A percentile compares a stretch with the other conserved stretches of the same genome.
These are phyloP conservation scores for Cryptus viduatorius DNA, from an alignment of 2,888 invertebrate species.

Conservation along the genomic window DNA sequence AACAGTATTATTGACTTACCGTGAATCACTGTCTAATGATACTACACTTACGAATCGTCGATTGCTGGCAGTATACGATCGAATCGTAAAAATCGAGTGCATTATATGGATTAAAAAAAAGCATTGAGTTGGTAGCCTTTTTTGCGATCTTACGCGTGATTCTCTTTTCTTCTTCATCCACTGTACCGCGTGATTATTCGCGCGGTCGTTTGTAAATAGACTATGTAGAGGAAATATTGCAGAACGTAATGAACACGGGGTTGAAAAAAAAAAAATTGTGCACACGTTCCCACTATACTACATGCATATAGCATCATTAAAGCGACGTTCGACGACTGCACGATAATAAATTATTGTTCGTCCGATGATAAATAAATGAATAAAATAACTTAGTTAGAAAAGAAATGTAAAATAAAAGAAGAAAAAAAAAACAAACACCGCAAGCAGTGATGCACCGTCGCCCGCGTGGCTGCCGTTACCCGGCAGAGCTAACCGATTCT, in stretches of 20 bases:
- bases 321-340: slow-evolving; percentile 46
- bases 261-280: slow-evolving; percentile 44
- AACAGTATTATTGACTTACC: slow-evolving; percentile 41
- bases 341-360: slow-evolving; percentile 53
- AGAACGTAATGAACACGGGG: slow-evolving; percentile 30
- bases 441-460: slow-evolving; percentile 39
- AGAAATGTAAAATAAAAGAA: slow-evolving; percentile 8
- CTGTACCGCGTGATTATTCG: slow-evolving; percentile 13
- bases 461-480: slow-evolving; percentile 36
- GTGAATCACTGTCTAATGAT: neutral
- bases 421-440: slow-evolving; percentile 28
- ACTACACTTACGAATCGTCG: slow-evolving; percentile 34
- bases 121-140: slow-evolving; percentile 15
- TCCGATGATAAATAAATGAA: slow-evolving; percentile 27
- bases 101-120: slow-evolving; percentile 2
- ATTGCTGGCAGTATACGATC: slow-evolving; percentile 9
- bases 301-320: slow-evolving; percentile 45
- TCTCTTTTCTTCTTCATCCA: slow-evolving; percentile 30
- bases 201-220: slow-evolving; percentile 49
- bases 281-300: slow-evolving; percentile 33
- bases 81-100: slow-evolving; percentile 25
- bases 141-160: slow-evolving; percentile 17
- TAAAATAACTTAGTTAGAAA: slow-evolving; percentile 35
- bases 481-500: slow-evolving; percentile 67
- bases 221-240: slow-evolving; percentile 51